Evolutionary conservation across 1,140 invertebrate species (phyloP).

Genomic region (Drosophila burlai): DNA sequence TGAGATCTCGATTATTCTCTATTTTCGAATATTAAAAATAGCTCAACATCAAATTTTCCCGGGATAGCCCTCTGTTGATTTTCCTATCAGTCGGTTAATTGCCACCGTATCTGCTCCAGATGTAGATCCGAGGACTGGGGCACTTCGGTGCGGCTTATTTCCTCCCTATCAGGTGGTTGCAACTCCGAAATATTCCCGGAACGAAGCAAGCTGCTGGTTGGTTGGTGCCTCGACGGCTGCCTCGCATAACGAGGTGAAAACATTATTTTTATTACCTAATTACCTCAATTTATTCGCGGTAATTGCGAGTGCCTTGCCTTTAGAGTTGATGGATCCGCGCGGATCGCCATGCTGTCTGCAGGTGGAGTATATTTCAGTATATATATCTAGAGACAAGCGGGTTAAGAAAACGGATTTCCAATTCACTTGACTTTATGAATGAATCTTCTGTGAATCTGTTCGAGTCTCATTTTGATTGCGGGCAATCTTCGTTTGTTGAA

Average conservation of each 20-base stretch:
- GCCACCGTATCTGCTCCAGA: conserved; percentile 25
- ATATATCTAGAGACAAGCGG: conserved; percentile 37
- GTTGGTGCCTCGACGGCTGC: conserved; percentile 16
- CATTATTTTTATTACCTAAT: conserved; percentile 84
- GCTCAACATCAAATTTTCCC: neutral
- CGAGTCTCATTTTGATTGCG: neutral
- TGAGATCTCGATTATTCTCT: neutral
- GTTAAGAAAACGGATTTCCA: conserved; percentile 80
- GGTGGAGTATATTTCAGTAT: conserved; percentile 6
- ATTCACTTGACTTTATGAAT: conserved; percentile 78
- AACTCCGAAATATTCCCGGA: conserved; percentile 25
- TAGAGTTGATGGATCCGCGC: conserved; percentile 32
- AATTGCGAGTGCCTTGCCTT: conserved; percentile 67
- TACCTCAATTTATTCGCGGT: conserved; percentile 82
- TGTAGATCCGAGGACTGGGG: conserved; percentile 9
- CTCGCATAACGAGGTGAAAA: conserved; percentile 74
- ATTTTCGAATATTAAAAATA: neutral
- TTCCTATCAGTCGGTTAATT: conserved; percentile 26
- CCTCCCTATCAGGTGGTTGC: conserved; percentile 43
- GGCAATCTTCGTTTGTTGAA: conserved; percentile 60
- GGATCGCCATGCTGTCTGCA: conserved; percentile 62
- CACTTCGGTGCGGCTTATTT: conserved; percentile 19
- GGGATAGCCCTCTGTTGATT: conserved; percentile 22
- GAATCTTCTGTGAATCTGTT: conserved; percentile 60
- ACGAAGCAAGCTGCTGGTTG: conserved; percentile 48